A percentile compares a stretch with the other conserved stretches of the same genome.
phyloP scores from a whole-genome alignment of 2,888 invertebrate species.

The Falcaria lacertinaria region DNA sequence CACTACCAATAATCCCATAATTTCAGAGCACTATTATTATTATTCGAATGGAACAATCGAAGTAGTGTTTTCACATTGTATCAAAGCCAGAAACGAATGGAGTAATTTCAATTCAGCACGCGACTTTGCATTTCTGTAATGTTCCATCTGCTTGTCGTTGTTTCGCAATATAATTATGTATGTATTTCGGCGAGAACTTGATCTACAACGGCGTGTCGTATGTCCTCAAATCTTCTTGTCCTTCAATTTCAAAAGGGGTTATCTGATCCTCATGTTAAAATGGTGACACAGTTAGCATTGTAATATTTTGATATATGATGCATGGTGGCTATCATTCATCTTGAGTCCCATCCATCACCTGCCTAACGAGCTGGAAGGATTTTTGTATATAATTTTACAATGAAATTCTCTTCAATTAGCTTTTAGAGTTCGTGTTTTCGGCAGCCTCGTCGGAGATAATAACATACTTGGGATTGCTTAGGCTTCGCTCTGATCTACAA shows the following conservation, averaged over 20 bases:
- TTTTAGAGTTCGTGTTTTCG: no score
- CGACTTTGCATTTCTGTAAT: conserved; percentile 35
- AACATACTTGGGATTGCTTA: not conserved
- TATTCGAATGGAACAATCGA: not conserved
- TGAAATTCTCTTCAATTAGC: no score
- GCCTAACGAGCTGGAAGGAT: not conserved
- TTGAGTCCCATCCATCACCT: not conserved
- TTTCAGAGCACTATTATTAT: not conserved
- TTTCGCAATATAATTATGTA: conserved; percentile 22
- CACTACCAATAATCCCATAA: not conserved
- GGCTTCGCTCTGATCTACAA: no score
- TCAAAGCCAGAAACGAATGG: conserved; percentile 15
- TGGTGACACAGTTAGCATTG: not conserved
- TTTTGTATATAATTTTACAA: not conserved
- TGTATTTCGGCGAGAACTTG: conserved; percentile 21
- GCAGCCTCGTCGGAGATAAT: not conserved
- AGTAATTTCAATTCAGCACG: conserved; percentile 31
- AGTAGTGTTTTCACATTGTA: conserved; percentile 3
- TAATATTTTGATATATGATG: not conserved
- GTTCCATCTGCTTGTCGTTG: conserved; percentile 10
- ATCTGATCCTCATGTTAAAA: not conserved
- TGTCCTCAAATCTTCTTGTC: not conserved
- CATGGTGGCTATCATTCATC: not conserved
- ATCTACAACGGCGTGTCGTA: not conserved
- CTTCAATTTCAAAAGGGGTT: not conserved